These are phyloP conservation scores for Nasonia longicornis DNA, from an alignment of 1,140 invertebrate species.

Conservation along the genomic window DNA sequence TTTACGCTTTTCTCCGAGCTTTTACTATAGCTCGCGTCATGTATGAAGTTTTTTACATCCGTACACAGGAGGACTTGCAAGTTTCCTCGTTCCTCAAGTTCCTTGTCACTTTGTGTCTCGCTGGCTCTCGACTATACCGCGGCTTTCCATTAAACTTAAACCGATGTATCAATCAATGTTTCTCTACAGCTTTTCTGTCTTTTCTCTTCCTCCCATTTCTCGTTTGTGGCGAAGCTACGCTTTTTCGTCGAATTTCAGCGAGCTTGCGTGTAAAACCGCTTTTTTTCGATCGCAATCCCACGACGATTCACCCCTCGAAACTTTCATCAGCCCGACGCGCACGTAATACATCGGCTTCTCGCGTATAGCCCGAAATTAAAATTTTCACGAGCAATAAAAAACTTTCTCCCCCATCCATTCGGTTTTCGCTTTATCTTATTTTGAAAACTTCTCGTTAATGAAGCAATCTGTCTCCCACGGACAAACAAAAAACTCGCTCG, in stretches of 20 bases:
- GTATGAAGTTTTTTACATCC: conserved; percentile 5
- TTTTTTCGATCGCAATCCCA: background rate
- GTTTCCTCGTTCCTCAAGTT: conserved; percentile 39
- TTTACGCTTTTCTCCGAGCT: conserved; percentile 26
- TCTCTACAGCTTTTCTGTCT: conserved; percentile 19
- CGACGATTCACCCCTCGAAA: background rate
- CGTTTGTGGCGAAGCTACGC: background rate
- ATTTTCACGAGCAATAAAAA: conserved; percentile 36
- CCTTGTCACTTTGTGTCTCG: conserved; percentile 34
- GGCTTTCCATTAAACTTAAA: conserved; percentile 43
- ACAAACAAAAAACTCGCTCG: conserved; percentile 1
- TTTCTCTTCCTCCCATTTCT: conserved; percentile 15
- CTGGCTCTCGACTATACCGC: background rate
- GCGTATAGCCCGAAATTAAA: conserved; percentile 27
- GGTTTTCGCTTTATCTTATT: conserved; percentile 42
- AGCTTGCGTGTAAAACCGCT: background rate
- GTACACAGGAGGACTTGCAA: conserved; percentile 29
- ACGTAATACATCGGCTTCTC: background rate
- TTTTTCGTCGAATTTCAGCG: background rate
- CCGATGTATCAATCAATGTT: conserved; percentile 45
- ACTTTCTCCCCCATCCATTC: conserved; percentile 29
- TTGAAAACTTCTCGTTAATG: conserved; percentile 46
- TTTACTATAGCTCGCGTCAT: conserved; percentile 1
- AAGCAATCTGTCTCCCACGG: conserved; percentile 42
- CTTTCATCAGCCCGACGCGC: background rate